A percentile compares a stretch with the other conserved stretches of the same genome.
These are phyloP conservation scores for Coracias cyanogaster DNA, from an alignment of 2,797 vertebrate genomes.

Conservation along the genomic window DNA sequence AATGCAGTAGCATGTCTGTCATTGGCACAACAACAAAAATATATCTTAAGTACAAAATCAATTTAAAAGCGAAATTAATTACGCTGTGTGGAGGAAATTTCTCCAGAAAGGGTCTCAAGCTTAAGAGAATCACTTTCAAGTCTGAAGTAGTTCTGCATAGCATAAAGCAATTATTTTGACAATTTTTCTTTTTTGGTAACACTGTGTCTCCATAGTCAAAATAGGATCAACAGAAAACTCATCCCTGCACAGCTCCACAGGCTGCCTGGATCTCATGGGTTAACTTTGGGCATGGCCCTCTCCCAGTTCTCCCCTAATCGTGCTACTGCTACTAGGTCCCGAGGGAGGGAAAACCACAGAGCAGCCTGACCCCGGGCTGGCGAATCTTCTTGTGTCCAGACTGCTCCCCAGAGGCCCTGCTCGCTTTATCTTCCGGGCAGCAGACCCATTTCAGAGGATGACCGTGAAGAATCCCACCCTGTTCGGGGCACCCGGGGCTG, in stretches of 20 bases:
- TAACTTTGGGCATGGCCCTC: not conserved
- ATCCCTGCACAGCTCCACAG: not conserved
- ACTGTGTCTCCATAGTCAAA: not conserved
- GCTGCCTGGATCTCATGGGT: not conserved
- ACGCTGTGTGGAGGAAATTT: not conserved
- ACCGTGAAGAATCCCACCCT: fast-evolving
- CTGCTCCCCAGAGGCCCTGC: not conserved
- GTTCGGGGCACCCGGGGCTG: fast-evolving
- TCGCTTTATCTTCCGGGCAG: not conserved
- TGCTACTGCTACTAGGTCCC: fast-evolving
- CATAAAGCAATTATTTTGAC: not conserved
- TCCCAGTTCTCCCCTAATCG: not conserved
- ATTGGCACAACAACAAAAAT: not conserved
- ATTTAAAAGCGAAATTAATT: not conserved
- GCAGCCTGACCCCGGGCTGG: fast-evolving
- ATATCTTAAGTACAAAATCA: not conserved
- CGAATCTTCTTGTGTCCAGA: fast-evolving
- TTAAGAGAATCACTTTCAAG: not conserved
- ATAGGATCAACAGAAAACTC: not conserved
- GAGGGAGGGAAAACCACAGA: not conserved
- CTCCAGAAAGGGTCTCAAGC: not conserved
- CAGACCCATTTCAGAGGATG: not conserved
- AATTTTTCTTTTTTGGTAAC: not conserved
- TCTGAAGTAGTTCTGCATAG: not conserved
- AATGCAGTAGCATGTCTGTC: not conserved